Percentiles rank a stretch among this genome's conserved stretches.
phyloP scores from a whole-genome alignment of 2,113 vertebrate genomes.

The Pardalotus punctatus region DNA sequence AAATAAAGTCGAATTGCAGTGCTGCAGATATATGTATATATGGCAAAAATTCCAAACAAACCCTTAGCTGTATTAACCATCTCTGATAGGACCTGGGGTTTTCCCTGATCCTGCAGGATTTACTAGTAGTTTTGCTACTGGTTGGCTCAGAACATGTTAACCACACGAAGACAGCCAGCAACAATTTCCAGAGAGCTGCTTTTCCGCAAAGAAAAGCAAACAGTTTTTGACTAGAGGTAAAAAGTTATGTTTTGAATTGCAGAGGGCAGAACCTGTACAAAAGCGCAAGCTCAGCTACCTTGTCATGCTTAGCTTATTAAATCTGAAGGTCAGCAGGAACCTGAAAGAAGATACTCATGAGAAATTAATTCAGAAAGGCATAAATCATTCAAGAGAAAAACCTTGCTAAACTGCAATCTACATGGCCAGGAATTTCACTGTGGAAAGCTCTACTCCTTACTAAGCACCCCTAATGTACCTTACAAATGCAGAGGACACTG shows the following conservation, averaged over 20 bases:
- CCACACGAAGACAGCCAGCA: background rate
- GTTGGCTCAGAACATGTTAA: background rate
- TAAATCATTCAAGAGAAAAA: slow-evolving; percentile 50
- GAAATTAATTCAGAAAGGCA: slow-evolving; percentile 46
- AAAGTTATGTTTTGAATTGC: background rate
- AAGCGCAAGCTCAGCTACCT: slow-evolving; percentile 12
- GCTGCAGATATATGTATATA: background rate
- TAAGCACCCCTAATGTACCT: background rate
- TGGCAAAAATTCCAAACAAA: background rate
- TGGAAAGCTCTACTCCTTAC: background rate
- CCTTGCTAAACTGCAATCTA: background rate
- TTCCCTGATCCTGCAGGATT: background rate
- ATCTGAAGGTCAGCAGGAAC: background rate
- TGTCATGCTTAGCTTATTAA: background rate
- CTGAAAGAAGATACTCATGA: slow-evolving; percentile 21
- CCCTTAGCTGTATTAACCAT: background rate
- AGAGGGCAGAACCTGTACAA: background rate
- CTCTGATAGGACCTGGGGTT: background rate
- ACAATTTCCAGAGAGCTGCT: background rate
- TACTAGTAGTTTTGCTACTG: background rate
- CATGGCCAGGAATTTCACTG: background rate
- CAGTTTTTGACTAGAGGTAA: background rate
- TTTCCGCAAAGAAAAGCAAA: background rate
- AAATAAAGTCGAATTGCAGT: background rate
- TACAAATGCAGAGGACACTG: background rate